Evolutionary conservation across 2,888 invertebrate genomes (phyloP).

Genomic region (Heliconius erato): DNA sequence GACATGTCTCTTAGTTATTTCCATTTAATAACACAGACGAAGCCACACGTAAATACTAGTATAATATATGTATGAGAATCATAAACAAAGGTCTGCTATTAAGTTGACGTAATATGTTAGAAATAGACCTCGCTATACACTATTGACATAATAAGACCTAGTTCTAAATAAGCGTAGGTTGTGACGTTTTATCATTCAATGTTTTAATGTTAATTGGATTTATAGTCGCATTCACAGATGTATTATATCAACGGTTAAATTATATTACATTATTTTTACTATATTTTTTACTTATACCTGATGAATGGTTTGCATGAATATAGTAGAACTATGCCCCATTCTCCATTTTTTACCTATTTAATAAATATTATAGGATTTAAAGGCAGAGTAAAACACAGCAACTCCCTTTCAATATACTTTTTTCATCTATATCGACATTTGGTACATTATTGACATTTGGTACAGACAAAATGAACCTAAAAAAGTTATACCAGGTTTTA

Average conservation of each 20-base stretch:
- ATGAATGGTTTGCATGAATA: too few relatives aligned
- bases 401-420: not conserved
- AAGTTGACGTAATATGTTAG: conserved; percentile 18
- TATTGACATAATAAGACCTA: not conserved
- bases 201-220: not conserved
- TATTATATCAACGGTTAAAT: not conserved
- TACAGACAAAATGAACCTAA: too few relatives aligned
- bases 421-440: too few relatives aligned
- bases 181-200: conserved; percentile 6
- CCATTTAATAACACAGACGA: too few relatives aligned
- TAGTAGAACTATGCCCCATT: too few relatives aligned
- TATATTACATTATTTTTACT: not conserved
- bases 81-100: not conserved
- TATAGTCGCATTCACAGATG: not conserved
- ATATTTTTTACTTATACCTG: too few relatives aligned
- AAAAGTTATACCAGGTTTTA: not conserved
- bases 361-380: too few relatives aligned
- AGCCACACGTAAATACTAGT: too few relatives aligned
- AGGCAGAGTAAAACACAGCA: not conserved
- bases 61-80: not conserved
- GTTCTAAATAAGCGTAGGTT: conserved; percentile 1
- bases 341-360: too few relatives aligned
- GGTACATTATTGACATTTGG: not conserved
- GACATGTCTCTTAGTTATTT: too few relatives aligned
- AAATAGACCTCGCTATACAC: not conserved